Conservation (phyloP, 1,140 invertebrate species). For the Drosophila punjabiensis region DNA sequence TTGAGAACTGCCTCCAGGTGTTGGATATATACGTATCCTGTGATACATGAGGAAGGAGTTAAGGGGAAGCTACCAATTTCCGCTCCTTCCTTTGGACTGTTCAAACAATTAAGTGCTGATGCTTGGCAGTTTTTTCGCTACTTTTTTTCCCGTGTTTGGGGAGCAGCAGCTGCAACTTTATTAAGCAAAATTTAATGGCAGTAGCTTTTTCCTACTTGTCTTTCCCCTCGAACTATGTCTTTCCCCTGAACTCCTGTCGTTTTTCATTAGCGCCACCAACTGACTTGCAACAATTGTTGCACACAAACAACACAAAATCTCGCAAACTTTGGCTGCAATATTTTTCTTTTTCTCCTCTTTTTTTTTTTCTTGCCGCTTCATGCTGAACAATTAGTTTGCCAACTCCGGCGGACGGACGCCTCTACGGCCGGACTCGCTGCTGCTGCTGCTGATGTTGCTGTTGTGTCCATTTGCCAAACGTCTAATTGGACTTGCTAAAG, state of each 20-base stretch:
- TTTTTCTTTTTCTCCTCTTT: conserved; percentile 39
- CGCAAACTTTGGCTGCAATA: conserved; percentile 70
- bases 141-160: conserved; percentile 3
- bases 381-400: conserved; percentile 79
- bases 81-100: conserved; percentile 20
- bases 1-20: conserved; percentile 42
- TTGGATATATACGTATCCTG: conserved; percentile 5
- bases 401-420: conserved; percentile 28
- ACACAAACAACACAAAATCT: conserved; percentile 46
- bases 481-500: conserved; percentile 83
- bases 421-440: conserved; percentile 25
- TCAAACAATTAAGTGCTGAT: conserved; percentile 83
- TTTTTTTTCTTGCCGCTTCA: conserved; percentile 71
- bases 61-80: conserved; percentile 8
- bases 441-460: conserved; percentile 41
- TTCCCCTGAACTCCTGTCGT: conserved; percentile 49
- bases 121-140: conserved; percentile 70
- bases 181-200: conserved; percentile 82
- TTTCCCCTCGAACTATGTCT: conserved; percentile 4
- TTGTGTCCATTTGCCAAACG: conserved; percentile 78
- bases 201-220: conserved; percentile 16
- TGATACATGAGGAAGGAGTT: conserved; percentile 10
- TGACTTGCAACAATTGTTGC: conserved; percentile 84
- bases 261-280: conserved; percentile 79
- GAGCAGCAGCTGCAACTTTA: conserved; percentile 76